These are phyloP conservation scores for Drosophila quinaria DNA, from an alignment of 2,888 invertebrate species.

Conservation along the genomic window DNA sequence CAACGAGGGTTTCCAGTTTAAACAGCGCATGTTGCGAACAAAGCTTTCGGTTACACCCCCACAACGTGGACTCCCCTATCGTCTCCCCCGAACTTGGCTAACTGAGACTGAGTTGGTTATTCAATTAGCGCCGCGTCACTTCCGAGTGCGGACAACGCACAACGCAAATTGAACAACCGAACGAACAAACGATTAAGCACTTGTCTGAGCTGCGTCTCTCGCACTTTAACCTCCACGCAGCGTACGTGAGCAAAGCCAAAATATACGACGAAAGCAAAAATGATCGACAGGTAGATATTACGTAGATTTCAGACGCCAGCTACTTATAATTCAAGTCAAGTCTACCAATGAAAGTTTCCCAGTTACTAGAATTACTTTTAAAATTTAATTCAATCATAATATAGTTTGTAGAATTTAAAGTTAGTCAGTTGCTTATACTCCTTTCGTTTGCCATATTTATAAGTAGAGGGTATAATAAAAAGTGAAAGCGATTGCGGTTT, in stretches of 20 bases:
- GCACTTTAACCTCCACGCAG: constrained; percentile 66
- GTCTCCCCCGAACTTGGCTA: background rate
- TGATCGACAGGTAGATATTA: constrained; percentile 9
- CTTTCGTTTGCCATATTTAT: background rate
- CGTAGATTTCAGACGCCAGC: background rate
- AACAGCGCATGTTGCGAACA: constrained; percentile 36
- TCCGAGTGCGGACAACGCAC: constrained; percentile 57
- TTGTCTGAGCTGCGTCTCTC: constrained; percentile 25
- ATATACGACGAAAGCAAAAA: background rate
- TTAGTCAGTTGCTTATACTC: background rate
- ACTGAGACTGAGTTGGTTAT: constrained; percentile 53
- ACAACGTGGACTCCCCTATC: background rate
- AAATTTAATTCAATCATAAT: background rate
- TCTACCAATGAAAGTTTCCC: too few species aligned
- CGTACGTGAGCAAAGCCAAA: constrained; percentile 21
- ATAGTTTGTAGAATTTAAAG: too few species aligned
- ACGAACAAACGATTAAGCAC: constrained; percentile 3
- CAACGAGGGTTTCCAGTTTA: constrained; percentile 8
- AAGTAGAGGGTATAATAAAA: constrained; percentile 35
- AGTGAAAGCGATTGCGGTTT: constrained; percentile 71
- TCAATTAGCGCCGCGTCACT: constrained; percentile 68
- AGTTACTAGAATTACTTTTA: background rate
- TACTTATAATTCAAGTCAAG: background rate
- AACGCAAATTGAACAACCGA: constrained; percentile 13
- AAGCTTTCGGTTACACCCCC: constrained; percentile 37